A percentile compares a stretch with the other conserved stretches of the same genome.
phyloP scores from a whole-genome alignment of 2,888 invertebrate genomes.

The Muschampia plurimacula region DNA sequence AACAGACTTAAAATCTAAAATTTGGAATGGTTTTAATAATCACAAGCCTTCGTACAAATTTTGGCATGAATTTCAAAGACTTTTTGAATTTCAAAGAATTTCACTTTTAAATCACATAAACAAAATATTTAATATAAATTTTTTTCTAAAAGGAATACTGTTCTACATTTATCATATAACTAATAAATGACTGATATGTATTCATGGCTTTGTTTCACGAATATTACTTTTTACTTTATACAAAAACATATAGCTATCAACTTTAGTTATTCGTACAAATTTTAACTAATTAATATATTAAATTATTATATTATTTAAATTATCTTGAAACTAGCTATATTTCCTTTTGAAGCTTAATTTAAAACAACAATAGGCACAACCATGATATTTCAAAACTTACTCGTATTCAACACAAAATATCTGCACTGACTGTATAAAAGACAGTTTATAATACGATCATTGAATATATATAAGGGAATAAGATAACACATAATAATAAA shows the following conservation, averaged over 20 bases:
- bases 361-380: constrained; percentile 4
- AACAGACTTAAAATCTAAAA: constrained; percentile 1
- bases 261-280: not conserved
- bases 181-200: not conserved
- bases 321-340: not conserved
- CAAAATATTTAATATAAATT: not conserved
- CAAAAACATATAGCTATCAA: not conserved
- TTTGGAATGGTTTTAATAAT: not conserved
- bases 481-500: too few relatives aligned
- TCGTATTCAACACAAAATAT: not conserved
- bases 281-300: too few relatives aligned
- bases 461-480: too few relatives aligned
- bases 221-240: not conserved
- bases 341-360: not conserved
- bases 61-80: not conserved
- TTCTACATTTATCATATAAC: not conserved
- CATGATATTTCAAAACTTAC: not conserved
- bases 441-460: too few relatives aligned
- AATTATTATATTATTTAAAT: too few relatives aligned
- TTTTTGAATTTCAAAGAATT: too few relatives aligned
- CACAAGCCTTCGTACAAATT: not conserved
- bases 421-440: too few relatives aligned
- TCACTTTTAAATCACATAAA: not conserved
- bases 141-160: not conserved
- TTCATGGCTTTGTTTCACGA: not conserved